phyloP scores from a whole-genome alignment of 2,888 invertebrate genomes.

The Drosophila falleni region DNA sequence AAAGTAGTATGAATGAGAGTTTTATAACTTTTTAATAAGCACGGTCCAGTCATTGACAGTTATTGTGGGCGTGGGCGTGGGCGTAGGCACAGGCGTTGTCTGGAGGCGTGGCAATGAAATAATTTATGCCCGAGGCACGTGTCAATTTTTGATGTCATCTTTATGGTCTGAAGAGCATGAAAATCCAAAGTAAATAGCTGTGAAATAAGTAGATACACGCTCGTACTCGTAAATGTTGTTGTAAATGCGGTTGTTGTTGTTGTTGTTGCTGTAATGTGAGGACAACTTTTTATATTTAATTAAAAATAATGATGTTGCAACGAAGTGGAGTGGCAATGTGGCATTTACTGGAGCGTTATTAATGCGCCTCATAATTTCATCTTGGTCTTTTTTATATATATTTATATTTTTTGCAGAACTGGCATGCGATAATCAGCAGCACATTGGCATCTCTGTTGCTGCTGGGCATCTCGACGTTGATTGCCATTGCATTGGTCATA shows the following conservation, averaged over 20 bases:
- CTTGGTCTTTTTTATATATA: not conserved
- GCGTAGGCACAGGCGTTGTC: not conserved
- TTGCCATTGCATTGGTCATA: constrained; percentile 84
- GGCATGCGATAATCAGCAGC: constrained; percentile 88
- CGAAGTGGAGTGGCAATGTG: constrained; percentile 43
- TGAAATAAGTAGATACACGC: constrained; percentile 24
- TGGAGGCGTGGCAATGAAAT: constrained; percentile 54
- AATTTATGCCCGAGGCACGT: constrained; percentile 54
- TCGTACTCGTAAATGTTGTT: constrained; percentile 34
- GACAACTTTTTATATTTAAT: constrained; percentile 77
- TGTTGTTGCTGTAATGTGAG: constrained; percentile 38
- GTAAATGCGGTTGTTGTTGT: constrained; percentile 20
- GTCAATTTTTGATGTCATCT: constrained; percentile 62
- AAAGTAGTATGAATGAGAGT: constrained; percentile 13
- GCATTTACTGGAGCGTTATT: constrained; percentile 63
- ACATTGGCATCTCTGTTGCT: constrained; percentile 88
- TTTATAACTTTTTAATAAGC: constrained; percentile 75
- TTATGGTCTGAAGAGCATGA: constrained; percentile 41
- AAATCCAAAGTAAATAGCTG: constrained; percentile 57
- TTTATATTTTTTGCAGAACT: constrained; percentile 86
- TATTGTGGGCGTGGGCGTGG: not conserved
- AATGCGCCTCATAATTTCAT: constrained; percentile 54
- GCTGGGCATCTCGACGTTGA: constrained; percentile 88
- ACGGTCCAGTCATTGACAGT: constrained; percentile 43
- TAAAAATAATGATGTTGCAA: constrained; percentile 75